Evolutionary conservation across 2,113 vertebrate genomes (phyloP), one percentile per base, ranked within the genome.

Genomic region (Trogon melanurus): DNA sequence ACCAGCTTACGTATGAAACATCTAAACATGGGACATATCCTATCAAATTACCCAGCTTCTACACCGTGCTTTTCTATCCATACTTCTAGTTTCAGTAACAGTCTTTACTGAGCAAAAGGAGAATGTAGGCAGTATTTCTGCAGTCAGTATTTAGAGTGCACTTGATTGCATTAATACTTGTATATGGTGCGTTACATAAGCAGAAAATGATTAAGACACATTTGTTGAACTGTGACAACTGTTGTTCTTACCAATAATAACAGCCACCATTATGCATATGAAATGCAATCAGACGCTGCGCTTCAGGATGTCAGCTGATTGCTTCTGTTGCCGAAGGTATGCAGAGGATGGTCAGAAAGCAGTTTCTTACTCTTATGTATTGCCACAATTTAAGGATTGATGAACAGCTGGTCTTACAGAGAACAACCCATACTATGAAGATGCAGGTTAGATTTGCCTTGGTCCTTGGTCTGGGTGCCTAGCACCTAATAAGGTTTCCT

Each of bases 201-300:
- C 69, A 83, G 51, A 86, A 94, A 93, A 96, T 96, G 91, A 97
- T 95, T 81, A 96, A 96, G 93, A 79, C 79, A 71, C 76, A 71
- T 96, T 95, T 94, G 91, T 93, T 96, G 88, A 91, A 85, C 88
- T 62, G 79, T 87, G 85, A 51, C 94, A 95, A 96, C 90, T 92
- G 88, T 93, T 93, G 80, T 90, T 96, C 84, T 95, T 87, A 51
- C 91, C 94, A 87, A 69, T 96, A 94, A 97, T 95, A 96, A 87
- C 95, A 93, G 44, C 51, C 65, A 58, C 61, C 19, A 32, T 88
- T 93, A 81, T 53, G 88, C 90, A 94, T 96, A 75, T 0, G 1
- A 88, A 96, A 96, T 93, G 78, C 88, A 97, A 96, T 96, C 89
- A 96, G 81, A 67, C 11, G 1, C 58, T 76, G 70, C 57, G 78